These are phyloP conservation scores for Dione vanillae DNA, from an alignment of 2,888 invertebrate species.

Conservation along the genomic window DNA sequence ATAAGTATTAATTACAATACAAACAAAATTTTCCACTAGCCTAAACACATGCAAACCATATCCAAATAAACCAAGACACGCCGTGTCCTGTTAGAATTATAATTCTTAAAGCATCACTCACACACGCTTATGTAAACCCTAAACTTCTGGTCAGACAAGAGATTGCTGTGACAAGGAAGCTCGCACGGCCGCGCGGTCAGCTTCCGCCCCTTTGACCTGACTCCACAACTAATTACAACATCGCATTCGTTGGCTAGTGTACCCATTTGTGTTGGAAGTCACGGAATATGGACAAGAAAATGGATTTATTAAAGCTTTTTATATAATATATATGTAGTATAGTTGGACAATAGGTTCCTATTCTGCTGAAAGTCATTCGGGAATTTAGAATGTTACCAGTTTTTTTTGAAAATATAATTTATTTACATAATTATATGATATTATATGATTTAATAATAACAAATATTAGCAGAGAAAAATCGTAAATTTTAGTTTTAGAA, in stretches of 20 bases:
- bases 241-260: constrained; percentile 37
- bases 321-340: no score
- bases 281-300: background rate
- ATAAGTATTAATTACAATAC: no score
- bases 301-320: background rate
- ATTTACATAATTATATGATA: no score
- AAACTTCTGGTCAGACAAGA: constrained; percentile 62
- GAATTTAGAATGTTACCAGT: no score
- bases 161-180: constrained; percentile 69
- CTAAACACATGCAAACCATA: background rate
- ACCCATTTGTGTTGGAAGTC: constrained; percentile 20
- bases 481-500: no score
- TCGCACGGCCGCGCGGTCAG: constrained; percentile 73
- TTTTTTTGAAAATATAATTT: no score
- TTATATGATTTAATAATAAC: no score
- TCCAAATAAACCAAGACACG: constrained; percentile 2
- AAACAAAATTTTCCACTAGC: background rate
- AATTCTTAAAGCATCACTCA: constrained; percentile 26
- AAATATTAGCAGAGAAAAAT: no score
- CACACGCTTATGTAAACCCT: constrained; percentile 47
- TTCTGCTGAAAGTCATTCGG: no score
- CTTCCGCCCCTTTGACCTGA: constrained; percentile 80
- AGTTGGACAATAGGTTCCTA: no score
- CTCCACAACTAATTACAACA: constrained; percentile 69
- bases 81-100: background rate